Conservation (phyloP, 2,888 invertebrate genomes). For the Sarcophaga caerulescens region DNA sequence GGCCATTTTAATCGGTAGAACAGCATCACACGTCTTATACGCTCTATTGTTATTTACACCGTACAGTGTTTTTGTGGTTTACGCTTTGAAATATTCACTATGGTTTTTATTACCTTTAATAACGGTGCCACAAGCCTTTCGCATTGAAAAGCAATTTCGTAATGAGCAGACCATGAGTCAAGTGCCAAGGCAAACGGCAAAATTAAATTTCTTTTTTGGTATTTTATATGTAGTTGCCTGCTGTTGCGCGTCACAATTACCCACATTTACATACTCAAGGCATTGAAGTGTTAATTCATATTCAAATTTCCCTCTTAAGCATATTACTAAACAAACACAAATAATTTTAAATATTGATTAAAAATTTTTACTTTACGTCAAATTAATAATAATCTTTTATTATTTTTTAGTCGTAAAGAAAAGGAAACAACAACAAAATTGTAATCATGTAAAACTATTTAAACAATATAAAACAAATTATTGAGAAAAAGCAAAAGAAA, state of each 20-base stretch:
- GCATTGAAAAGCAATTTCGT: slow-evolving; percentile 94
- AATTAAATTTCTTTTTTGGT: slow-evolving; percentile 94
- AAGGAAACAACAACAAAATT: slow-evolving; percentile 14
- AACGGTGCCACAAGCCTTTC: slow-evolving; percentile 93
- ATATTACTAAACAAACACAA: slow-evolving; percentile 30
- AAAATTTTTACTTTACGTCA: slow-evolving; percentile 35
- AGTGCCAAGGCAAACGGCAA: slow-evolving; percentile 94
- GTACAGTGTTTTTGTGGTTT: slow-evolving; percentile 93
- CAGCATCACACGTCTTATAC: slow-evolving; percentile 94
- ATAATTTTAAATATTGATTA: slow-evolving; percentile 35
- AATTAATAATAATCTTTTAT: slow-evolving; percentile 1
- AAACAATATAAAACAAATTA: slow-evolving; percentile 28
- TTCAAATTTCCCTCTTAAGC: slow-evolving; percentile 41
- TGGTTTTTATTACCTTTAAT: slow-evolving; percentile 95
- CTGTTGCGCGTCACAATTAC: slow-evolving; percentile 86
- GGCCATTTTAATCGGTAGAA: slow-evolving; percentile 95
- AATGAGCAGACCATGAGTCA: slow-evolving; percentile 88
- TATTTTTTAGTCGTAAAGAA: slow-evolving; percentile 54
- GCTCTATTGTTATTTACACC: slow-evolving; percentile 94
- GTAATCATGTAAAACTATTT: slow-evolving; percentile 44
- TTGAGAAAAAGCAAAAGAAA: slow-evolving; percentile 15
- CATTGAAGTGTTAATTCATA: slow-evolving; percentile 68
- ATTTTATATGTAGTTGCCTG: slow-evolving; percentile 93
- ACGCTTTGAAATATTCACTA: slow-evolving; percentile 90
- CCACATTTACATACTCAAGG: slow-evolving; percentile 79